Base-by-base conservation (phyloP, 2,797 vertebrate species). In the Netta rufina region DNA sequence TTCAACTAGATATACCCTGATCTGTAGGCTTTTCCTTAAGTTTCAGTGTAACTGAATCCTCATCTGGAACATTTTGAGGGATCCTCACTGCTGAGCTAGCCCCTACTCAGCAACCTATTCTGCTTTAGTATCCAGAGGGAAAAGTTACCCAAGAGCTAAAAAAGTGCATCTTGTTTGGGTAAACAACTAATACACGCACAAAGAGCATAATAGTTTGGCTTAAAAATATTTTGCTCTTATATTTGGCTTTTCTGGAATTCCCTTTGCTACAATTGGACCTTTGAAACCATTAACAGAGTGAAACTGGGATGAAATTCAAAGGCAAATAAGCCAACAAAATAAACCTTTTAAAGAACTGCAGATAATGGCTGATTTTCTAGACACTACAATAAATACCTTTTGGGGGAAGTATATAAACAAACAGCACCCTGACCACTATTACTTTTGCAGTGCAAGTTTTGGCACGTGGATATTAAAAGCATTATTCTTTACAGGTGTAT, bases 211-310 rank as follows among this genome's bases (percentile, higher is more conserved):
- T 53, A 84, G 71, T 64, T 61, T 72, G 56, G 45, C 58, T 83
- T 92, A 11, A 82, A 91, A 89, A 77, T 45, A 94, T 38, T 32
- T 72, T 76, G 45, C 33, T 28, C 20, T 90, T 77, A 5, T 64
- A 88, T 89, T 77, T 82, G 67, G 60, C 74, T 92, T 93, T 94
- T 74, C 65, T 64, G n/a, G 43, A 95, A 89, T 64, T 64, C 64
- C 67, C 61, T 74, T 11, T 67, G 81, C n/a, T 53, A 70, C 69
- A 87, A 58, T 64, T 71, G 92, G 0, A 2, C 22, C 51, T 49
- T 64, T 90, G 57, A 92, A 90, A 70, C 71, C 64, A 20, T 22
- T 82, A 89, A 82, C 28, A 90, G 61, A 81, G 84, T 47, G 73
- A 53, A 85, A 87, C 1, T 45, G 24, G 25, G 67, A 79, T 61